phyloP scores from a whole-genome alignment of 2,113 vertebrate genomes.

The Paradoxurus hermaphroditus region DNA sequence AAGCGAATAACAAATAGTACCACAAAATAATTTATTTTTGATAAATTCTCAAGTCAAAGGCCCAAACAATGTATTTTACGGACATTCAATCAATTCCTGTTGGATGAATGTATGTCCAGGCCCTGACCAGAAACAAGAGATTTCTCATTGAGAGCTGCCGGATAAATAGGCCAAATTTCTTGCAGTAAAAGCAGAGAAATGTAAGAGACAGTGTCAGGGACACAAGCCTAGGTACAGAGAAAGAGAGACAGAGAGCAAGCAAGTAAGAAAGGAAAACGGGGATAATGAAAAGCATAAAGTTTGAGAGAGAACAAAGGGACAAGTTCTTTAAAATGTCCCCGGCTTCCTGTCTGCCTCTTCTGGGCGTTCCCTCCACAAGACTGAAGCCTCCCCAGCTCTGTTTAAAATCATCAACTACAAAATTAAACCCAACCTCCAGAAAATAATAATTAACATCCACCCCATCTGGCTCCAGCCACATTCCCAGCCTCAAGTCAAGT shows the following conservation, averaged over 20 bases:
- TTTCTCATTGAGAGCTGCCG: background rate
- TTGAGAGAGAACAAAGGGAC: background rate
- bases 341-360: background rate
- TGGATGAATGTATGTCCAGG: background rate
- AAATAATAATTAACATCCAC: background rate
- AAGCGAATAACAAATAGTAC: background rate
- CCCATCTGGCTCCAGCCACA: too few species aligned
- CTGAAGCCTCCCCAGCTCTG: background rate
- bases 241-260: background rate
- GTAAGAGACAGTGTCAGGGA: background rate
- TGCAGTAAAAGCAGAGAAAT: background rate
- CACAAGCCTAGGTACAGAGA: background rate
- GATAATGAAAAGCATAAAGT: background rate
- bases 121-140: background rate
- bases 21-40: background rate
- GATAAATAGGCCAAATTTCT: background rate
- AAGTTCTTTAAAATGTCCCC: too few species aligned
- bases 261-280: background rate
- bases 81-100: background rate
- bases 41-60: background rate
- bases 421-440: background rate
- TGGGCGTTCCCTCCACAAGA: background rate
- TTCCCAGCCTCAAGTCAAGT: background rate
- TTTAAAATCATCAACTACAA: background rate
- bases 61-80: background rate